phyloP scores from a whole-genome alignment of 2,888 invertebrate species.

The Caenorhabditis becei region DNA sequence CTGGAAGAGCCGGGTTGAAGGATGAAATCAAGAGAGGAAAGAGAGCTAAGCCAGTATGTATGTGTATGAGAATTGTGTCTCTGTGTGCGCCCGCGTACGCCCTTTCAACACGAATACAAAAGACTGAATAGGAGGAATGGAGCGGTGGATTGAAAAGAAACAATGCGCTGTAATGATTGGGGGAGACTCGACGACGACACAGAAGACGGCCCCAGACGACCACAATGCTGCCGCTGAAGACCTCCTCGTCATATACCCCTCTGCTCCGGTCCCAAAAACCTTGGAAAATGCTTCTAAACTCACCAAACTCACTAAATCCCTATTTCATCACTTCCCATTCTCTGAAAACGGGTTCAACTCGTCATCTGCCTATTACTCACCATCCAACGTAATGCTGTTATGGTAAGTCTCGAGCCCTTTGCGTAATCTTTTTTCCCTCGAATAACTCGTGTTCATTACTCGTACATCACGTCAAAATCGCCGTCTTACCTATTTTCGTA shows the following conservation, averaged over 20 bases:
- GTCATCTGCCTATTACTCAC: constrained; percentile 20
- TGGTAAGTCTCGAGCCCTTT: constrained; percentile 36
- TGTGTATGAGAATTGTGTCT: constrained; percentile 59
- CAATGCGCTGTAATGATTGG: constrained; percentile 77
- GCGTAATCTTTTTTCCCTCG: constrained; percentile 23
- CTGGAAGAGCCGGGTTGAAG: constrained; percentile 20
- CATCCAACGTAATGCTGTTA: background rate
- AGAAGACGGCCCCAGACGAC: constrained; percentile 59
- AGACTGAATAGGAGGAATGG: constrained; percentile 74
- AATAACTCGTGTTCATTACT: constrained; percentile 22
- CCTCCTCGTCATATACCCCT: constrained; percentile 53
- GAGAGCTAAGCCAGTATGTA: constrained; percentile 57
- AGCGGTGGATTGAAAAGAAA: constrained; percentile 77
- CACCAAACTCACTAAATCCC: background rate
- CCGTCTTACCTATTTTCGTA: constrained; percentile 30
- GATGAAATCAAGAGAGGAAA: constrained; percentile 60
- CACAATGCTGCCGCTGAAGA: constrained; percentile 62
- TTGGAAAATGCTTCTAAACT: background rate
- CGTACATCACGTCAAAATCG: constrained; percentile 36
- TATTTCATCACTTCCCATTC: background rate
- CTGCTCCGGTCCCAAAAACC: constrained; percentile 38
- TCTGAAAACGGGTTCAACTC: constrained; percentile 8
- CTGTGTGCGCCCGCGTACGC: constrained; percentile 63
- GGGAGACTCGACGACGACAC: constrained; percentile 62
- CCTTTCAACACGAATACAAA: constrained; percentile 74